phyloP scores from a whole-genome alignment of 2,888 invertebrate genomes.

The Salpingus planirostris region DNA sequence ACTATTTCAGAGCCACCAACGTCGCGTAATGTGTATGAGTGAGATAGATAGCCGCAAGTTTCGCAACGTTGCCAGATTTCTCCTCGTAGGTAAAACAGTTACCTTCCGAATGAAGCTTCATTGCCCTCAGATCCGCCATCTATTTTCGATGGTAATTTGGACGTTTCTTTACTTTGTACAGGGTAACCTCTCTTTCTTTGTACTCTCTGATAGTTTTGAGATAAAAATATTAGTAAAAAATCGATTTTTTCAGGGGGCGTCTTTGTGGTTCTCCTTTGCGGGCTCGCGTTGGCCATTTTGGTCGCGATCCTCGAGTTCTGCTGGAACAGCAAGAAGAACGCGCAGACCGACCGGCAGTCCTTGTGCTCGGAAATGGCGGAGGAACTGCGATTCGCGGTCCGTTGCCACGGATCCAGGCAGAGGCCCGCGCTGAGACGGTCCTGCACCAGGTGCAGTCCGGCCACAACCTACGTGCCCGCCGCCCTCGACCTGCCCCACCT shows the following conservation, averaged over 20 bases:
- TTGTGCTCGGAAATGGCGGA: conserved; percentile 91
- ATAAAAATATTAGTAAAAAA: too few species aligned
- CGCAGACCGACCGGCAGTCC: conserved; percentile 75
- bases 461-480: conserved; percentile 66
- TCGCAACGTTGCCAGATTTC: too few species aligned
- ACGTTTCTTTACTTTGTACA: too few species aligned
- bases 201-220: too few species aligned
- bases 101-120: too few species aligned
- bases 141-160: too few species aligned
- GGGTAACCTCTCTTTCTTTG: too few species aligned
- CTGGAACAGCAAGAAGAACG: conserved; percentile 86
- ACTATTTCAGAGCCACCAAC: too few species aligned
- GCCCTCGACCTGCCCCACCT: conserved; percentile 47
- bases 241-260: conserved; percentile 72
- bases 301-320: conserved; percentile 92
- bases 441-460: conserved; percentile 67
- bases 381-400: conserved; percentile 83
- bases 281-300: conserved; percentile 80
- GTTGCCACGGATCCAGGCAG: conserved; percentile 75
- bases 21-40: too few species aligned
- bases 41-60: too few species aligned
- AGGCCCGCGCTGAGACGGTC: conserved; percentile 70
- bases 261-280: conserved; percentile 91
- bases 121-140: too few species aligned
- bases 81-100: too few species aligned